A percentile compares a stretch with the other conserved stretches of the same genome.
phyloP scores from a whole-genome alignment of 2,888 invertebrate genomes.

The Mythimna impura region DNA sequence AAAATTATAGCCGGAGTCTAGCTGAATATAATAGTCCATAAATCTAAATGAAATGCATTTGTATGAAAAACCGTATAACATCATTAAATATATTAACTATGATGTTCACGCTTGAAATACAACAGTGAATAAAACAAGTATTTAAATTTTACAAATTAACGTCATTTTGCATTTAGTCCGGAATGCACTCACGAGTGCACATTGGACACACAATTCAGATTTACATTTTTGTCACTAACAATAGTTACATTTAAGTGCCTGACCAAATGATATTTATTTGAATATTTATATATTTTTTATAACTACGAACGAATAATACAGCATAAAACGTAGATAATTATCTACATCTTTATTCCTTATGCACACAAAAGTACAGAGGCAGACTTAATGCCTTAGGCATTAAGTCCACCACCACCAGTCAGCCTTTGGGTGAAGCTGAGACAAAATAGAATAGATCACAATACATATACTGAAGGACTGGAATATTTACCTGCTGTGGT shows the following conservation, averaged over 20 bases:
- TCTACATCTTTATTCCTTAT: too few species aligned
- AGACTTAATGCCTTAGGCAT: too few species aligned
- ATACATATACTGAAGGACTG: too few species aligned
- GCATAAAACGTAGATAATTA: too few species aligned
- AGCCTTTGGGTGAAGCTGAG: too few species aligned
- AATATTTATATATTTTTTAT: background rate
- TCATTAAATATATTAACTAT: conserved; percentile 59
- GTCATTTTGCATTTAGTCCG: conserved; percentile 43
- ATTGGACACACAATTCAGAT: conserved; percentile 23
- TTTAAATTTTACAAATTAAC: conserved; percentile 57
- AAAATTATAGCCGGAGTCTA: conserved; percentile 29
- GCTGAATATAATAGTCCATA: conserved; percentile 49
- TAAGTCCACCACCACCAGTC: too few species aligned
- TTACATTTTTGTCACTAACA: conserved; percentile 30
- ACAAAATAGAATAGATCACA: too few species aligned
- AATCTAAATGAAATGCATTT: conserved; percentile 54
- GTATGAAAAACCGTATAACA: conserved; percentile 58
- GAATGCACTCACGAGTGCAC: conserved; percentile 35
- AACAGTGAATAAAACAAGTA: conserved; percentile 47
- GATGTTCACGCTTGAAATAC: conserved; percentile 56
- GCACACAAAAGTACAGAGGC: too few species aligned
- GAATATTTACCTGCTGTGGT: too few species aligned
- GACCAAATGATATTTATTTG: too few species aligned
- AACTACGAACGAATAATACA: too few species aligned
- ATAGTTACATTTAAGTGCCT: background rate